Conservation (phyloP, 2,797 vertebrate genomes). For the Sarcophilus harrisii region DNA sequence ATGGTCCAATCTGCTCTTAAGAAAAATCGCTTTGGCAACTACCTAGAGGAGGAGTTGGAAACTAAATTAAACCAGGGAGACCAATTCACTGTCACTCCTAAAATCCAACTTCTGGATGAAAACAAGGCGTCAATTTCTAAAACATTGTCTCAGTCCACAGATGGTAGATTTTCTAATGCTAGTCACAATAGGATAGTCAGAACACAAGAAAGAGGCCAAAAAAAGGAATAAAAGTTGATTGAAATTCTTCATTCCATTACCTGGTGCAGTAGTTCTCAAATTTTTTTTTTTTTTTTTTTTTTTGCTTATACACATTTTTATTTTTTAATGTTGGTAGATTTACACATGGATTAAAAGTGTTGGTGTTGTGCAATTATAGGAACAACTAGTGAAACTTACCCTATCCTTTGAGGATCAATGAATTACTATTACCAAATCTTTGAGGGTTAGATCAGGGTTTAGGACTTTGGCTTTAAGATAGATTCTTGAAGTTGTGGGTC, state of each 20-base stretch:
- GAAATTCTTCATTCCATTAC: background rate
- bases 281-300: background rate
- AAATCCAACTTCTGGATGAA: constrained; percentile 62
- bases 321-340: background rate
- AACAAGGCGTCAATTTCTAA: constrained; percentile 51
- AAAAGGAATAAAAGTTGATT: background rate
- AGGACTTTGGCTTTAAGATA: background rate
- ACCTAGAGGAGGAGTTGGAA: background rate
- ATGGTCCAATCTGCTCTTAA: background rate
- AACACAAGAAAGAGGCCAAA: background rate
- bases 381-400: background rate
- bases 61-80: background rate
- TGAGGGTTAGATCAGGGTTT: background rate
- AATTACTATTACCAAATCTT: background rate
- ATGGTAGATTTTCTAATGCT: constrained; percentile 42
- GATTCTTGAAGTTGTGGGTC: background rate
- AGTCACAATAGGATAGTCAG: constrained; percentile 32
- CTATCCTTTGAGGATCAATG: background rate
- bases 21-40: background rate
- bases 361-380: background rate
- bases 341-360: background rate
- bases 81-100: constrained; percentile 10
- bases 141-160: background rate
- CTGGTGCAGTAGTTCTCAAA: background rate
- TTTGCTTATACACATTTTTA: background rate